phyloP scores from a whole-genome alignment of 2,113 vertebrate species.

The Struthio camelus region DNA sequence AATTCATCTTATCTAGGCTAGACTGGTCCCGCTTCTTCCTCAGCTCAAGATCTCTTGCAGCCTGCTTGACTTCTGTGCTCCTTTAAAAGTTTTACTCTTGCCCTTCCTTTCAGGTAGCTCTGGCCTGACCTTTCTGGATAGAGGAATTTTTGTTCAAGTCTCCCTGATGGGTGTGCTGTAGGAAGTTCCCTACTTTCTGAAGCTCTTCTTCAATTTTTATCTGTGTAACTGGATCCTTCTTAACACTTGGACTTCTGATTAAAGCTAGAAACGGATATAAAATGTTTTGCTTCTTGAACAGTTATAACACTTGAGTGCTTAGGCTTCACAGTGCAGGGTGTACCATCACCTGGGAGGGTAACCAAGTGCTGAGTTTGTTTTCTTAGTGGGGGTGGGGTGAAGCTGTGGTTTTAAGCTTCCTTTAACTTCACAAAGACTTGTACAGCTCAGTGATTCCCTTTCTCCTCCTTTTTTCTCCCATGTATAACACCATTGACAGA shows the following conservation, averaged over 20 bases:
- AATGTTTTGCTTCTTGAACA: not conserved
- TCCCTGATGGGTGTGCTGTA: not conserved
- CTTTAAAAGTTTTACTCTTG: not conserved
- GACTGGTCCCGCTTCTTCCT: no score
- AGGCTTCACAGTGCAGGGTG: fast-evolving
- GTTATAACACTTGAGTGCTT: not conserved
- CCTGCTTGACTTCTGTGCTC: no score
- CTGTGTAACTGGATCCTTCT: not conserved
- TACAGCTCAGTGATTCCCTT: not conserved
- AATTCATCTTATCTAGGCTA: not conserved
- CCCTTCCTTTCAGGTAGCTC: not conserved
- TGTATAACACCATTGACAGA: not conserved
- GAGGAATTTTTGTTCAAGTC: not conserved
- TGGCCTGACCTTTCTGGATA: not conserved
- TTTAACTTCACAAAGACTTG: not conserved
- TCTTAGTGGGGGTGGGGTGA: not conserved
- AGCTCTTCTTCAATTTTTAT: not conserved
- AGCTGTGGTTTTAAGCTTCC: not conserved
- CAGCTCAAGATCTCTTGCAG: not conserved
- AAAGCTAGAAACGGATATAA: not conserved
- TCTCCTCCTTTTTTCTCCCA: not conserved
- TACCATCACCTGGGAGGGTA: not conserved
- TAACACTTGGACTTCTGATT: not conserved
- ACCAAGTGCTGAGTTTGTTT: not conserved
- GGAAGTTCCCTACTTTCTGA: no score